Evolutionary conservation across 2,113 vertebrate species (phyloP).

Genomic region (Bubo bubo): DNA sequence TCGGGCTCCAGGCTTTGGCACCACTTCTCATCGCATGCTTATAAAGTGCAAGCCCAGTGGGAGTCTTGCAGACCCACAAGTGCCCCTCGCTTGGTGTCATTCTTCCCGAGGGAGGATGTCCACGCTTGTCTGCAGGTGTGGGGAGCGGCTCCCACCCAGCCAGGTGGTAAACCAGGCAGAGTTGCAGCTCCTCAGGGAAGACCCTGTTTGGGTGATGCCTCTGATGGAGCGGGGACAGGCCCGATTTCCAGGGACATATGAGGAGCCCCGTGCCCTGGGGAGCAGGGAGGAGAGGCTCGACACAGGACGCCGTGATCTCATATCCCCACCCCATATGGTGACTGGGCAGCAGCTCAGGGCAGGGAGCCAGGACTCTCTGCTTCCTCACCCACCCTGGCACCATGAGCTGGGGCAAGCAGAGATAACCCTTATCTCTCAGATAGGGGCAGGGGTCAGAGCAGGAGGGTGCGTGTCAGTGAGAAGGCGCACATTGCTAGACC

Average conservation of each 20-base stretch:
- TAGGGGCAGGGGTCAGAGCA: slow-evolving; percentile 6
- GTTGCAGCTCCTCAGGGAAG: not conserved
- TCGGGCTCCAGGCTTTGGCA: not conserved
- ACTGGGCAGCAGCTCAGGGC: not conserved
- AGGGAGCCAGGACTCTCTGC: not conserved
- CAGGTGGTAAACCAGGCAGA: not conserved
- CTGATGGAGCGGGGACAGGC: not conserved
- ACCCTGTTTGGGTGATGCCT: not conserved
- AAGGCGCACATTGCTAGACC: slow-evolving; percentile 10
- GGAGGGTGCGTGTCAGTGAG: not conserved
- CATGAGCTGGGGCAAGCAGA: not conserved
- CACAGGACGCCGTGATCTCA: not conserved
- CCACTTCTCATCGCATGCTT: not conserved
- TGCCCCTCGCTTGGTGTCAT: not conserved
- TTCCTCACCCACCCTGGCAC: not conserved
- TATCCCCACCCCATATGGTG: not conserved
- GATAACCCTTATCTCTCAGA: slow-evolving; percentile 49
- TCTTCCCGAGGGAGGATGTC: not conserved
- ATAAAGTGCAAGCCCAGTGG: not conserved
- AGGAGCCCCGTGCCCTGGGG: not conserved
- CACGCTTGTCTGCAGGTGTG: fast-evolving
- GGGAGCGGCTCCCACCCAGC: not conserved
- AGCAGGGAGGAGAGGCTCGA: not conserved
- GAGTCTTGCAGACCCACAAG: not conserved
- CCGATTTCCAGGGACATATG: not conserved